Evolutionary conservation across 2,888 invertebrate genomes (phyloP).

Genomic region (Labia minor): DNA sequence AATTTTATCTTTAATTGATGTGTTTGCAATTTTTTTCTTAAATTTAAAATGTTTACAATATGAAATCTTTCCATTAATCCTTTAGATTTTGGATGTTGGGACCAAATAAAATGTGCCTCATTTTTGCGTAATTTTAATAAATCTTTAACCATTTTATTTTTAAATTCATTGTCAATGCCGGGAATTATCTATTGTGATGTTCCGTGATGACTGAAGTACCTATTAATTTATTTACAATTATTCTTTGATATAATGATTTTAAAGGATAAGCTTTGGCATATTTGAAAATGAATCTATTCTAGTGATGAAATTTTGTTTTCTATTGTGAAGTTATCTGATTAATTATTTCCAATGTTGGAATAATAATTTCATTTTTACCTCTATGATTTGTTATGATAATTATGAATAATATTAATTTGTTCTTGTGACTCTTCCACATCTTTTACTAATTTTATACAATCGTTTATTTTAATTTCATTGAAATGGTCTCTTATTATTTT

Average conservation of each 20-base stretch:
- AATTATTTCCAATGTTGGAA: constrained; percentile 21
- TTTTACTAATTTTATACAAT: not conserved
- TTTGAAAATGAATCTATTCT: constrained; percentile 24
- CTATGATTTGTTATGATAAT: not conserved
- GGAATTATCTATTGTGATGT: constrained; percentile 21
- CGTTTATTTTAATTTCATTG: not conserved
- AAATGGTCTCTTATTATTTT: not conserved
- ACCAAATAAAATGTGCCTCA: not conserved
- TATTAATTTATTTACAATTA: constrained; percentile 19
- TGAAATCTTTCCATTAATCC: constrained; percentile 16
- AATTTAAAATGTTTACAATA: not conserved
- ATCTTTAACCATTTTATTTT: constrained; percentile 22
- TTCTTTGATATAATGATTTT: constrained; percentile 17
- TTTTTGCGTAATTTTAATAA: constrained; percentile 21
- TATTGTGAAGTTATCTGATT: constrained; percentile 22
- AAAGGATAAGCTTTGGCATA: constrained; percentile 21
- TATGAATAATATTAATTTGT: not conserved
- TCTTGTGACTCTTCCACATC: not conserved
- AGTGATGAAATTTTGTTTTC: constrained; percentile 21
- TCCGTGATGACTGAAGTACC: constrained; percentile 22
- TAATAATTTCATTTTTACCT: not conserved
- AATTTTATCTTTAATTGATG: not conserved
- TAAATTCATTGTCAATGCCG: constrained; percentile 24
- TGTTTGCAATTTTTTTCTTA: constrained; percentile 3
- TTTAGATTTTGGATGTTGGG: constrained; percentile 1